A percentile compares a stretch with the other conserved stretches of the same genome.
Evolutionary conservation across 2,113 vertebrate species (phyloP).

Genomic region (Myotis brandtii): DNA sequence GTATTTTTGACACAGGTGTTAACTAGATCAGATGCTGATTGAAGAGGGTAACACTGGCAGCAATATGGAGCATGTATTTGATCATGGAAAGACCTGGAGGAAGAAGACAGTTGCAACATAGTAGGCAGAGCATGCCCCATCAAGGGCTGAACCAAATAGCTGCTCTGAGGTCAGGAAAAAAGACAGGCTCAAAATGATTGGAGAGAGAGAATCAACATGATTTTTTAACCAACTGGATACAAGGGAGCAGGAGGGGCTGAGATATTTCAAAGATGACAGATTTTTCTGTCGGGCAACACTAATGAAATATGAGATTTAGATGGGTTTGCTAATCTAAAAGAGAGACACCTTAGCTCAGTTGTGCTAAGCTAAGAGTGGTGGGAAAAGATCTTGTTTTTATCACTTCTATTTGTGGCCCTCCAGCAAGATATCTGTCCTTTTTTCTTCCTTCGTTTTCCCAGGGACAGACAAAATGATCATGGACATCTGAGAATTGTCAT

Average conservation of each 20-base stretch:
- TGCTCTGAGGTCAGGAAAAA: slow-evolving; percentile 31
- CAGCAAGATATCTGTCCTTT: background rate
- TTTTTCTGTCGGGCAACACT: slow-evolving; percentile 37
- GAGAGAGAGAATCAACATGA: background rate
- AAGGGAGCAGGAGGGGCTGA: background rate
- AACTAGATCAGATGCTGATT: background rate
- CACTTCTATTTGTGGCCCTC: background rate
- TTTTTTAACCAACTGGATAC: slow-evolving; percentile 6
- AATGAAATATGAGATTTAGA: slow-evolving; percentile 45
- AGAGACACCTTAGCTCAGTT: background rate
- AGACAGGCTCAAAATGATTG: background rate
- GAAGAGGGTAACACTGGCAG: background rate
- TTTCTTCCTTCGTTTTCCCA: slow-evolving; percentile 43
- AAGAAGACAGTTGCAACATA: background rate
- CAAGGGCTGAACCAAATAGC: background rate
- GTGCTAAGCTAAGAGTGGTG: slow-evolving; percentile 33
- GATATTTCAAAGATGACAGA: slow-evolving; percentile 51
- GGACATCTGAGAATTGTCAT: slow-evolving; percentile 54
- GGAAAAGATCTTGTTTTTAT: slow-evolving; percentile 53
- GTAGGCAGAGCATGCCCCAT: background rate
- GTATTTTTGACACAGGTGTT: background rate
- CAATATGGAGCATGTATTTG: background rate
- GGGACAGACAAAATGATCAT: slow-evolving; percentile 49
- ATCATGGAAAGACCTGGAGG: background rate
- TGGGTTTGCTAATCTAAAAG: slow-evolving; percentile 18